Evolutionary conservation across 1,140 invertebrate genomes (phyloP).

Genomic region (Drosophila ohnishii): DNA sequence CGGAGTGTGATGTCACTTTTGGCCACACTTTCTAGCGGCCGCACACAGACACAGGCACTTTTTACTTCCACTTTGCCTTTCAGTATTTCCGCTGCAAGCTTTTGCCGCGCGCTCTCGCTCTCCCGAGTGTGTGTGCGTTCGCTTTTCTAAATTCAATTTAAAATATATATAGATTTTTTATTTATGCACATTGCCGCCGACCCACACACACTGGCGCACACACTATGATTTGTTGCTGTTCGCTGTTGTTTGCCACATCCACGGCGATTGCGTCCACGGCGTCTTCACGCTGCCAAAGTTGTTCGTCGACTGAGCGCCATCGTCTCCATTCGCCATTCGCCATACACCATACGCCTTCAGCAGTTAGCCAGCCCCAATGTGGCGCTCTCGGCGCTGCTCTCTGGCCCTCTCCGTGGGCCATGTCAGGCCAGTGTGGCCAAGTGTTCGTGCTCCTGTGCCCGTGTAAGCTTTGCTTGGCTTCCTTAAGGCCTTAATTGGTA

Average conservation of each 20-base stretch:
- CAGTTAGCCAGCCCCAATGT: slow-evolving; percentile 12
- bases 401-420: not conserved
- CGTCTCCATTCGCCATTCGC: slow-evolving; percentile 32
- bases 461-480: slow-evolving; percentile 54
- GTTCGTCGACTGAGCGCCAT: slow-evolving; percentile 67
- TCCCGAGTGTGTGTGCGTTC: slow-evolving; percentile 16
- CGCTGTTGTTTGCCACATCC: slow-evolving; percentile 23
- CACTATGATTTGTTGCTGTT: slow-evolving; percentile 35
- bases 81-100: slow-evolving; percentile 68
- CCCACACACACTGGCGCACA: slow-evolving; percentile 41
- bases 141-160: slow-evolving; percentile 72
- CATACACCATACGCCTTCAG: not conserved
- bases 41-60: slow-evolving; percentile 48
- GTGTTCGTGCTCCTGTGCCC: not conserved
- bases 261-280: slow-evolving; percentile 45
- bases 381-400: slow-evolving; percentile 16
- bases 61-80: slow-evolving; percentile 55
- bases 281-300: slow-evolving; percentile 67
- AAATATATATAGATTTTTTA: slow-evolving; percentile 80
- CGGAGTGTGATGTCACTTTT: slow-evolving; percentile 75
- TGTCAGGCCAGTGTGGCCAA: not conserved
- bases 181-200: slow-evolving; percentile 76
- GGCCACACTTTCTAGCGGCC: slow-evolving; percentile 63
- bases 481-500: slow-evolving; percentile 53
- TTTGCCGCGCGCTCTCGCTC: slow-evolving; percentile 40